Base-by-base conservation (phyloP, 2,113 vertebrate genomes). In the Oncorhynchus clarkii region DNA sequence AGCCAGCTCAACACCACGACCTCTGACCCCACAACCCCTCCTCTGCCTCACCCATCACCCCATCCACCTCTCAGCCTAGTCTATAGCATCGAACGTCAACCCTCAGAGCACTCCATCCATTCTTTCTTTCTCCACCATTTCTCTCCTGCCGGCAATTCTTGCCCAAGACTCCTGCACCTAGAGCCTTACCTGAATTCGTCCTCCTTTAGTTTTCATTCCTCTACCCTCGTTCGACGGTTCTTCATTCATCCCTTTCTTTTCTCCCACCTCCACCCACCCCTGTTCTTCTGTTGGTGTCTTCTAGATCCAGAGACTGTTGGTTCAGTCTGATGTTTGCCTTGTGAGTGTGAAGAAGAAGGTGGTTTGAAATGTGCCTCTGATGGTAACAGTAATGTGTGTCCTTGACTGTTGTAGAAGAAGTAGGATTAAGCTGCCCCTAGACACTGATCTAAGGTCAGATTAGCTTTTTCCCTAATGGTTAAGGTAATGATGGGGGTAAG, bases 301-400 rank as follows among this genome's bases (percentile, higher is more conserved):
- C 83, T 87, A 87, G 86, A 4, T 68, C 16, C 67, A 31, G 67
- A 34, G 67, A 68, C 18, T 24, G 20, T 31, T 86, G 85, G 81
- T 60, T 14, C 76, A 67, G 86, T 85, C 75, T 81, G 80, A 80
- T 85, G 82, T 81, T 83, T 82, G 81, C 83, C 84, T 87, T 76
- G 74, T 80, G 82, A 82, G 86, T 82, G 77, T 82, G 29, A 31
- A 82, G 83, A 87, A 89, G 76, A 87, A 89, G 75, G 67, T 68
- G 14, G 86, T 75, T 57, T 85, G 85, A 85, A 81, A 89, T 72
- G 91, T 91, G 83, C 81, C 82, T 85, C 81, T 31, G 87, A 78
- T 86, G 90, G 90, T 85, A 86, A 84, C 49, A 72, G 68, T 70
- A 79, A 83, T 1, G 86, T 82, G 80, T 1, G 84, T 89, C 84